Evolutionary conservation across 2,797 vertebrate genomes (phyloP).

Genomic region (Peromyscus nudipes): DNA sequence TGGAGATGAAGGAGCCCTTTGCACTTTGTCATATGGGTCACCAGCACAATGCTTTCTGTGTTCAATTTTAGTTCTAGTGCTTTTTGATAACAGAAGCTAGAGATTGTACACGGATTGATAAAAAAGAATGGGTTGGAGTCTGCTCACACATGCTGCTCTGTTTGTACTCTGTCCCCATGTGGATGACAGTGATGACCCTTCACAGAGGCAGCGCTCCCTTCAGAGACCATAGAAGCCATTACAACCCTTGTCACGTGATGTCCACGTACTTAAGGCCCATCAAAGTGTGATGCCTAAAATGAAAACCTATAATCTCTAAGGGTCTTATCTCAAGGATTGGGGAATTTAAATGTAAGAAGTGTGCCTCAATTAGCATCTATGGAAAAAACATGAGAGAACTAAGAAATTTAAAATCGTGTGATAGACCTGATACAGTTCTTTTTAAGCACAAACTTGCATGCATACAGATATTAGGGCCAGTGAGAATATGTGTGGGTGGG

Average conservation of each 20-base stretch:
- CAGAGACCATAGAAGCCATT: not conserved
- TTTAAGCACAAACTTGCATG: not conserved
- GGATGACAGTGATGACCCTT: not conserved
- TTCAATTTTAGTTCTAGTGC: not conserved
- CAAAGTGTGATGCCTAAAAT: not conserved
- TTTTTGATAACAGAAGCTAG: not conserved
- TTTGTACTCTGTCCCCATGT: not conserved
- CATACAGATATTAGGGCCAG: not conserved
- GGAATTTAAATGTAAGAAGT: not conserved
- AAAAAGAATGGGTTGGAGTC: not conserved
- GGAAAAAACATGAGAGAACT: not conserved
- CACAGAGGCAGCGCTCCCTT: accelerated
- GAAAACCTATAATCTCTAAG: not conserved
- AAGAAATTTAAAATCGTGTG: not conserved
- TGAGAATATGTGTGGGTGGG: not conserved
- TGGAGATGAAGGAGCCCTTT: too few species aligned
- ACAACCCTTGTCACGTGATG: not conserved
- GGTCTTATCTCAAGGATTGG: not conserved
- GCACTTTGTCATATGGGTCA: not conserved
- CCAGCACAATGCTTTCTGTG: not conserved
- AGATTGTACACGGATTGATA: not conserved
- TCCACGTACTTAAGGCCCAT: not conserved
- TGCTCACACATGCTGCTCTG: not conserved
- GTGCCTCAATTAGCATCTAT: not conserved
- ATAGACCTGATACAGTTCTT: not conserved